A percentile compares a stretch with the other conserved stretches of the same genome.
These are phyloP conservation scores for Galerucella nymphaeae DNA, from an alignment of 2,888 invertebrate species.

Conservation along the genomic window DNA sequence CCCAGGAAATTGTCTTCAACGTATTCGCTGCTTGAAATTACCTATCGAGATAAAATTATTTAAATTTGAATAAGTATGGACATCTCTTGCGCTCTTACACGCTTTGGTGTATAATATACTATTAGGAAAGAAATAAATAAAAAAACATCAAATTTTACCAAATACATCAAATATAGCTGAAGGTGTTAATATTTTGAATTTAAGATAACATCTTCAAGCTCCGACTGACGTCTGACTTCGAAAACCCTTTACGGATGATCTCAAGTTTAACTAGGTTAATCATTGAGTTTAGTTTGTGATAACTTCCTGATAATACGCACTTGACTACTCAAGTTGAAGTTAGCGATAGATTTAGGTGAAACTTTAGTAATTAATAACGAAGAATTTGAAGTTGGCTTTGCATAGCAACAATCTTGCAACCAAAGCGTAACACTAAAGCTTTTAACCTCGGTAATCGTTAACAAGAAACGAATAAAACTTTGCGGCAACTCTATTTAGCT, in stretches of 20 bases:
- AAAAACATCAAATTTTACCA: too few species aligned
- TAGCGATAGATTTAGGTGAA: conserved; percentile 25
- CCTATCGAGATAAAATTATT: too few species aligned
- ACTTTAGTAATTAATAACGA: conserved; percentile 28
- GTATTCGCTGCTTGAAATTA: too few species aligned
- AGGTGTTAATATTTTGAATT: neutral
- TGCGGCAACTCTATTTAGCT: neutral
- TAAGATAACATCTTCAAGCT: neutral
- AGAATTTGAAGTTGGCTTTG: conserved; percentile 22
- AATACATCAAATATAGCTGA: neutral
- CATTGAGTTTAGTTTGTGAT: conserved; percentile 31
- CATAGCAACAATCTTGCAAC: conserved; percentile 24
- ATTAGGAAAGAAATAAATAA: too few species aligned
- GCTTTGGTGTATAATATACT: too few species aligned
- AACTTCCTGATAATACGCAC: conserved; percentile 33
- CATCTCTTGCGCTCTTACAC: too few species aligned
- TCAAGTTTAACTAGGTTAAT: conserved; percentile 29
- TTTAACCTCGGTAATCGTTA: neutral
- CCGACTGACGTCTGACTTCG: neutral
- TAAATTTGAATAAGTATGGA: too few species aligned
- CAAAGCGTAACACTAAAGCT: conserved; percentile 7
- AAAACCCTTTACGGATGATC: conserved; percentile 21
- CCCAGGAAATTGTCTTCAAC: too few species aligned
- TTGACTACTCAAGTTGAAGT: conserved; percentile 26
- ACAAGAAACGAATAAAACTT: neutral